Base-by-base conservation (phyloP, 2,113 vertebrate genomes). In the Rhinogobius similis region DNA sequence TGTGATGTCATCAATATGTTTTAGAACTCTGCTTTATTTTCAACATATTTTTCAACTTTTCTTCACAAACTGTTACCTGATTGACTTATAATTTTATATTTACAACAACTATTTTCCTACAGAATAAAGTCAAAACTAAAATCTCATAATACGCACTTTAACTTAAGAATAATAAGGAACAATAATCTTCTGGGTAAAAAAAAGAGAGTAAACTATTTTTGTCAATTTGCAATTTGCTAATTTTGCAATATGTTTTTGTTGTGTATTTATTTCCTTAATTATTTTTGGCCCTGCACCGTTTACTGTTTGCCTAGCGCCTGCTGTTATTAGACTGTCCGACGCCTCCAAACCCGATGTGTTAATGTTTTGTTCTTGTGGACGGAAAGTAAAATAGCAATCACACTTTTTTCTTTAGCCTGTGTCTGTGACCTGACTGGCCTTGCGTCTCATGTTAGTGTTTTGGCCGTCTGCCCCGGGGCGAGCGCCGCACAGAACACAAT, bases 401-500 rank as follows among this genome's bases (percentile, higher is more conserved):
- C n/a, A 16, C n/a, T 63, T 43, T 63, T 23, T 43, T 41, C n/a
- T 21, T 63, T 63, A 21, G 11, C 36, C 36, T 7, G n/a, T 26
- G 36, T 43, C 62, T 41, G 62, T 77, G 79, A 84, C 76, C 74
- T 70, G 10, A 11, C 0, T 62, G 68, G 44, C 62, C 72, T 39
- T 39, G 41, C 43, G 52, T 75, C 64, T 78, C 67, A 72, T 63
- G 38, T 21, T 23, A 62, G 75, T 75, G 68, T 52, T 75, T 70
- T 89, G 88, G 88, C 86, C 75, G 76, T 50, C 87, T 7, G 86
- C 77, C 76, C 50, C 0, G 21, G 46, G 65, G 75, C 79, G 81
- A 71, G 68, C 38, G 53, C 69, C 69, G 48, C 55, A 55, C 77
- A 79, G 91, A 81, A 93, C 93, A 93, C 82, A 84, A 82, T 92